A percentile compares a stretch with the other conserved stretches of the same genome.
phyloP scores from a whole-genome alignment of 1,140 invertebrate genomes.

The Aphis craccivora region DNA sequence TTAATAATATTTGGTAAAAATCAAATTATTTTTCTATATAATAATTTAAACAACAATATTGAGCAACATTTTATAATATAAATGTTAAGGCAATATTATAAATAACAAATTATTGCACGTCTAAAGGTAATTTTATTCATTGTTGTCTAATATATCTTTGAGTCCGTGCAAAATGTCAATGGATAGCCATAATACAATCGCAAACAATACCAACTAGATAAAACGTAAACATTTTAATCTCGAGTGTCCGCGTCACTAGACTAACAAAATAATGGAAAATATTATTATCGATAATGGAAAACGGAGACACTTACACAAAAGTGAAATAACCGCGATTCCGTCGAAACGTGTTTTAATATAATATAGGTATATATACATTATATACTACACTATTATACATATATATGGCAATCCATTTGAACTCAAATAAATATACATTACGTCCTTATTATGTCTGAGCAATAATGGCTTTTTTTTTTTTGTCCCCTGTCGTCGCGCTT shows the following conservation, averaged over 20 bases:
- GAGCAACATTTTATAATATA: too few relatives aligned
- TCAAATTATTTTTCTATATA: not conserved
- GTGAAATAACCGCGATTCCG: not conserved
- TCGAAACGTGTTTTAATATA: not conserved
- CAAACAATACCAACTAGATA: not conserved
- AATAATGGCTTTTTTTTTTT: constrained; percentile 19
- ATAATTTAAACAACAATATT: not conserved
- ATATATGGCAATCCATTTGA: not conserved
- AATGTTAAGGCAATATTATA: not conserved
- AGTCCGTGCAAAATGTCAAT: not conserved
- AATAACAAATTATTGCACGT: not conserved
- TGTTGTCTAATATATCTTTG: not conserved
- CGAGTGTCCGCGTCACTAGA: not conserved
- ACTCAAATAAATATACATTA: constrained; percentile 12
- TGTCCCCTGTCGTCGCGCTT: not conserved
- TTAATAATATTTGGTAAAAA: not conserved
- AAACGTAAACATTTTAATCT: not conserved
- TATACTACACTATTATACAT: too few relatives aligned
- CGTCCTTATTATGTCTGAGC: not conserved
- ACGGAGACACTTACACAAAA: not conserved
- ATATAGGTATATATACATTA: not conserved
- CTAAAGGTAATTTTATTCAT: not conserved
- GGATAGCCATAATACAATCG: not conserved
- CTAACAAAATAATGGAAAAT: not conserved
- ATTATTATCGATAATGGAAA: not conserved